phyloP scores from a whole-genome alignment of 2,888 invertebrate species.

The Epirrita christyi region DNA sequence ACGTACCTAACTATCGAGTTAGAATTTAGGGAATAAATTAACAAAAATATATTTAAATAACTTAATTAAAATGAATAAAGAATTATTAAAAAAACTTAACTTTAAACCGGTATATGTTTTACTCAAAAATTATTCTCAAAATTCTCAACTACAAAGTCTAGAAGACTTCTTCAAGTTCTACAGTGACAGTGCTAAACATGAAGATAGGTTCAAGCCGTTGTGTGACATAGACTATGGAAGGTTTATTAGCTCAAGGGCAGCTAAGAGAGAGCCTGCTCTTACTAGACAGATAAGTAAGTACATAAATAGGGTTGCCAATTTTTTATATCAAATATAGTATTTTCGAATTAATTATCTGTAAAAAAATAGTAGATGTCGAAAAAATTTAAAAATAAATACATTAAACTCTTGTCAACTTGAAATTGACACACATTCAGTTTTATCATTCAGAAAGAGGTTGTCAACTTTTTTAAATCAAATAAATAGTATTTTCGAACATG shows the following conservation, averaged over 20 bases:
- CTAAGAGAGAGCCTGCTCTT: conserved; percentile 65
- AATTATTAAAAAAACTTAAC: conserved; percentile 46
- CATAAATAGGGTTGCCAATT: too few relatives aligned
- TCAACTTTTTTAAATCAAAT: too few relatives aligned
- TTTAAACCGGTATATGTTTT: conserved; percentile 43
- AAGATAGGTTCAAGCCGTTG: conserved; percentile 55
- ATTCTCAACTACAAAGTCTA: conserved; percentile 47
- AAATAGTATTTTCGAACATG: too few relatives aligned
- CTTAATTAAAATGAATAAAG: conserved; percentile 43
- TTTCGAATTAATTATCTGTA: too few relatives aligned
- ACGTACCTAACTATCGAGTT: too few relatives aligned
- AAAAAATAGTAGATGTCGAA: too few relatives aligned
- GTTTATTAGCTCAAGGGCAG: conserved; percentile 63
- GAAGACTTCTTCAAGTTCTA: conserved; percentile 69
- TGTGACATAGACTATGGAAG: conserved; percentile 64
- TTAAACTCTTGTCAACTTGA: too few relatives aligned
- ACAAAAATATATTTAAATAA: conserved; percentile 6
- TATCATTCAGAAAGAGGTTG: too few relatives aligned
- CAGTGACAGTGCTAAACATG: conserved; percentile 48
- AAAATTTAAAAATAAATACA: too few relatives aligned
- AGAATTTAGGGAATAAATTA: too few relatives aligned
- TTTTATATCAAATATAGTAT: too few relatives aligned
- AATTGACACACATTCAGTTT: too few relatives aligned
- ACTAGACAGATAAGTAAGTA: conserved; percentile 76
- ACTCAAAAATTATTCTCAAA: conserved; percentile 47